Evolutionary conservation across 2,888 invertebrate species (phyloP), one percentile per base, ranked within the genome.

Genomic region (Tanytarsus gracilentus): DNA sequence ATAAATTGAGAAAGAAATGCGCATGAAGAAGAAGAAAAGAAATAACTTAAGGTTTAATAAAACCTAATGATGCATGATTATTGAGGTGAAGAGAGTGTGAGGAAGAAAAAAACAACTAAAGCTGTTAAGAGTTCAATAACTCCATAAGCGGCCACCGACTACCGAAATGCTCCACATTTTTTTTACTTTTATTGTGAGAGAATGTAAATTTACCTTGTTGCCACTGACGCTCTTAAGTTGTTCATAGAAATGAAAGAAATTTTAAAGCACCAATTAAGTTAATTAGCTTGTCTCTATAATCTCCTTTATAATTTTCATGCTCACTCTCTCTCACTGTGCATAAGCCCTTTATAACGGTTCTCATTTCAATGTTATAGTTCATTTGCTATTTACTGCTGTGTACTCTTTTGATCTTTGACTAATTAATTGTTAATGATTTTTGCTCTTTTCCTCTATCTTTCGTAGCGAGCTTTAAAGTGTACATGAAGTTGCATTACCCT

Each of bases 51-150:
- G 36, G 33, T 30, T 21, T 21, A 53, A 53, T 53, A 21, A 16
- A 53, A 53, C 5, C 21, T 33, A 53, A 53, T 53, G 53, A 55
- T 55, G 53, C 39, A 39, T 33, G 33, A 33, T 36, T 55, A 55
- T 55, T 11, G 53, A 55, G 39, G 36, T 23, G 36, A 55, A 33
- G 11, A 26, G 52, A 30, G n/a, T 21, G 7, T 33, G 49, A n/a
- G 27, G 16, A 51, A 51, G 8, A n/a, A 29, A 26, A 39, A 27
- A 30, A 33, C 25, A 21, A 48, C 6, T 11, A 48, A 23, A 21
- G 9, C 21, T 11, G 33, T 21, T 14, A 39, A 55, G 23, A 55
- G 53, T 55, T 55, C 53, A 55, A 39, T 39, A 21, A 39, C 53
- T 25, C 39, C 21, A 25, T 30, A 25, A 39, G 5, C 16, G 39